phyloP scores from a whole-genome alignment of 2,888 invertebrate species.

The Pristionchus entomophagus region DNA sequence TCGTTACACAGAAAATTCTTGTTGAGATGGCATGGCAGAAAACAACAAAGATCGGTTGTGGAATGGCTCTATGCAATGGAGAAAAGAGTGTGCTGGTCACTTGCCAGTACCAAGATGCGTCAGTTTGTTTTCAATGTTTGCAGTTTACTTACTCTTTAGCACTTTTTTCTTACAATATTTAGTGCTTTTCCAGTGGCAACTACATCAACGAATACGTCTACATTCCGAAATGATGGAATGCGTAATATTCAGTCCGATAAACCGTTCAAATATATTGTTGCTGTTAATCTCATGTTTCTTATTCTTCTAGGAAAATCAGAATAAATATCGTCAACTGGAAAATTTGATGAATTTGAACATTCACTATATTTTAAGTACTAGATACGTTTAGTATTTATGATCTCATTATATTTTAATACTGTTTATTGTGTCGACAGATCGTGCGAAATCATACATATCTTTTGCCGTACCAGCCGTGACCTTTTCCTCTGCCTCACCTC shows the following conservation, averaged over 20 bases:
- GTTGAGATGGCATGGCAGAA: conserved; percentile 42
- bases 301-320: no score
- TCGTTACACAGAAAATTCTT: neutral
- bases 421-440: no score
- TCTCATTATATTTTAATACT: no score
- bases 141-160: neutral
- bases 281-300: no score
- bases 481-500: neutral
- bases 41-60: conserved; percentile 41
- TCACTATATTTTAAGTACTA: no score
- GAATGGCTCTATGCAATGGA: conserved; percentile 20
- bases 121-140: neutral
- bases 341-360: no score
- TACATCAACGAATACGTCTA: conserved; percentile 29
- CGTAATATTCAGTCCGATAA: no score
- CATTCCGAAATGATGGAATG: neutral
- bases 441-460: no score
- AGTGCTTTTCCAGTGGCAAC: neutral
- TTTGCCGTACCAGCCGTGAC: no score
- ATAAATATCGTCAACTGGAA: no score
- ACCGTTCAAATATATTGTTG: no score
- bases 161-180: neutral
- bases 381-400: no score
- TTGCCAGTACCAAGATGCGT: conserved; percentile 39
- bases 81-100: conserved; percentile 30